phyloP scores from a whole-genome alignment of 2,797 vertebrate genomes.

The Falco columbarius region DNA sequence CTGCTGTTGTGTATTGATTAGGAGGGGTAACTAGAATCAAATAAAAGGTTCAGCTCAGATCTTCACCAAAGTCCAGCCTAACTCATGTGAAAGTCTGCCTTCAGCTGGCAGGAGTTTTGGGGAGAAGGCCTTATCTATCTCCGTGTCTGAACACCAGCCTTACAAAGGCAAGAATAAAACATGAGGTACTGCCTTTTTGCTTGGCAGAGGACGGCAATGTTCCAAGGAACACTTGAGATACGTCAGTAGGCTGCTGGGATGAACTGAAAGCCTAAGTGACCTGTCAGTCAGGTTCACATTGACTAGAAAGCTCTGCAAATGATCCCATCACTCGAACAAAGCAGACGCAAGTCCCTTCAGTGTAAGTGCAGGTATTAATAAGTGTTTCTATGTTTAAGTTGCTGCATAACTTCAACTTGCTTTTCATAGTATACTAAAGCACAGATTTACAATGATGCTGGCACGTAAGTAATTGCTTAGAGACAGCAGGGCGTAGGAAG shows the following conservation, averaged over 20 bases:
- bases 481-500: slow-evolving; percentile 22
- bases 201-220: neutral
- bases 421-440: slow-evolving; percentile 13
- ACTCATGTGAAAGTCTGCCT: neutral
- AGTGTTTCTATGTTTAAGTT: slow-evolving; percentile 35
- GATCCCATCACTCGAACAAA: slow-evolving; percentile 27
- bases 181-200: neutral
- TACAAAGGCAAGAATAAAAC: neutral
- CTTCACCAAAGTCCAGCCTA: neutral
- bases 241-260: neutral
- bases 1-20: neutral
- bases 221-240: neutral
- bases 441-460: slow-evolving; percentile 39
- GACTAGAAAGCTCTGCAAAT: slow-evolving; percentile 22
- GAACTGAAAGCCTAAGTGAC: slow-evolving; percentile 35
- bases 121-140: neutral
- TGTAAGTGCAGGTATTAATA: slow-evolving; percentile 10
- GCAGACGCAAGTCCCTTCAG: neutral
- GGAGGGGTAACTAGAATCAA: neutral
- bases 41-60: neutral
- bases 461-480: slow-evolving; percentile 47
- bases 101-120: neutral
- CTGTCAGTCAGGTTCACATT: slow-evolving; percentile 31
- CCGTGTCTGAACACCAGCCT: neutral
- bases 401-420: slow-evolving; percentile 16